phyloP scores from a whole-genome alignment of 2,113 vertebrate genomes.

The Cricetomys ansorgei region DNA sequence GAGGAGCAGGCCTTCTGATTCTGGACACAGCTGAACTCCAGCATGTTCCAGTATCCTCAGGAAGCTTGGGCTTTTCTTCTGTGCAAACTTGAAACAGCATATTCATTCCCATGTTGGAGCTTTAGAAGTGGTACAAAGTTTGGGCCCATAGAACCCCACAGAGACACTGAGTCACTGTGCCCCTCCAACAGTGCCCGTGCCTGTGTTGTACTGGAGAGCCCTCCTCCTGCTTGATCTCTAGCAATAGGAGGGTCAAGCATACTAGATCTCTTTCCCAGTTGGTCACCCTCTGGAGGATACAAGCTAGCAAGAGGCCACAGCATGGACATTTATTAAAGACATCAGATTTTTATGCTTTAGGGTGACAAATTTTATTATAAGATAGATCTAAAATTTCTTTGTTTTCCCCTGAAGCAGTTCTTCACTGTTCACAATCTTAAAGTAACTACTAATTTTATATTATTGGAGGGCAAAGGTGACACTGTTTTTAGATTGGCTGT shows the following conservation, averaged over 20 bases:
- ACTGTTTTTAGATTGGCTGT: background rate
- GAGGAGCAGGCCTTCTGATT: background rate
- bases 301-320: background rate
- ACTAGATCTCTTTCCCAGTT: background rate
- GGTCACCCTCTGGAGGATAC: background rate
- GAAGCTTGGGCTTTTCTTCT: background rate
- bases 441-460: slow-evolving; percentile 54
- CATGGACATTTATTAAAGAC: slow-evolving; percentile 49
- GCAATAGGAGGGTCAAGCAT: background rate
- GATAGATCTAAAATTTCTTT: slow-evolving; percentile 16
- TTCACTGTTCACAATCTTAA: slow-evolving; percentile 27
- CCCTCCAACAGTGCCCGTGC: background rate
- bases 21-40: background rate
- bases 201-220: background rate
- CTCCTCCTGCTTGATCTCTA: background rate
- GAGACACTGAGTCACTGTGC: background rate
- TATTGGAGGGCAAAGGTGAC: background rate
- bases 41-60: background rate
- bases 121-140: background rate
- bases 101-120: background rate
- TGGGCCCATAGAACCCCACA: background rate
- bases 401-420: slow-evolving; percentile 23
- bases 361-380: slow-evolving; percentile 48
- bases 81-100: background rate
- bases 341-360: background rate